phyloP scores from a whole-genome alignment of 2,797 vertebrate species.

The Poeciliopsis gracilis region DNA sequence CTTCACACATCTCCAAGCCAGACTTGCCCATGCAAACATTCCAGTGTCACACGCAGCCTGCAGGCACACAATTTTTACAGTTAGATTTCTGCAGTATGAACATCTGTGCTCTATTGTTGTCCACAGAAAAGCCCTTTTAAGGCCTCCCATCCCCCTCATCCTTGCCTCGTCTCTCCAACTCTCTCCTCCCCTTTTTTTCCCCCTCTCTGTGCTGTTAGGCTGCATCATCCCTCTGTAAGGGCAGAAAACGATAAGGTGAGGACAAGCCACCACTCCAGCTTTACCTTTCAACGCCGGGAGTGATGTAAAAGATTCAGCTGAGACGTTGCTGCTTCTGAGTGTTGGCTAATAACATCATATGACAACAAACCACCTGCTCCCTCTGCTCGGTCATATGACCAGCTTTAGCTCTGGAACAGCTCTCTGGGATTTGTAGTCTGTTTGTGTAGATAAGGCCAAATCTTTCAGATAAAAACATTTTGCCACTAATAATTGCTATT shows the following conservation, averaged over 20 bases:
- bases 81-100: slow-evolving; percentile 30
- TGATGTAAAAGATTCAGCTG: slow-evolving; percentile 71
- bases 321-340: slow-evolving; percentile 71
- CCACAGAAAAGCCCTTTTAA: slow-evolving; percentile 47
- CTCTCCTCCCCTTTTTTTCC: slow-evolving; percentile 21
- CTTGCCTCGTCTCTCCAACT: slow-evolving; percentile 33
- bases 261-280: slow-evolving; percentile 58
- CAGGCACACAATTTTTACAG: slow-evolving; percentile 28
- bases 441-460: slow-evolving; percentile 46
- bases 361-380: slow-evolving; percentile 76
- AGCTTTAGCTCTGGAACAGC: slow-evolving; percentile 32
- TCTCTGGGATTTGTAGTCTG: slow-evolving; percentile 81
- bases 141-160: slow-evolving; percentile 68
- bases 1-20: slow-evolving; percentile 5
- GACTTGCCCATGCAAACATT: slow-evolving; percentile 13
- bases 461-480: neutral
- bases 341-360: slow-evolving; percentile 79
- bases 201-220: slow-evolving; percentile 27
- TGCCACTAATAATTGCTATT: neutral
- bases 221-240: slow-evolving; percentile 33
- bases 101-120: slow-evolving; percentile 57
- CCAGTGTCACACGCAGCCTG: slow-evolving; percentile 20
- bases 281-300: slow-evolving; percentile 76
- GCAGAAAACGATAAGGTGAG: slow-evolving; percentile 43
- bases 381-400: slow-evolving; percentile 74